Evolutionary conservation across 2,797 vertebrate species (phyloP), one percentile per base, ranked within the genome.

Genomic region (Propithecus deckenii): DNA sequence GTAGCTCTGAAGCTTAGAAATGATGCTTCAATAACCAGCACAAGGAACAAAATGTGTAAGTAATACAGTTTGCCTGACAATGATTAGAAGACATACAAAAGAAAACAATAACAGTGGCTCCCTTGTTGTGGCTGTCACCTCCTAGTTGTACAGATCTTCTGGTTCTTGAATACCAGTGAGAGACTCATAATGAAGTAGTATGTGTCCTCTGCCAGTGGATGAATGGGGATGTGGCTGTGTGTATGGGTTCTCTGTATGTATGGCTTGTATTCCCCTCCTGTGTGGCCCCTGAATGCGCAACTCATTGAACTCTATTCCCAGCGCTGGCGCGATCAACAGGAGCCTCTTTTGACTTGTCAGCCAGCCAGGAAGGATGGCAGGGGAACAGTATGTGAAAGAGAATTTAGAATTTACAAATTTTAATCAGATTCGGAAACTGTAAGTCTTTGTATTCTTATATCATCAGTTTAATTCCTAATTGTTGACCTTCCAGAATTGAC

Each of bases 131-230:
- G 63, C 59, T 50, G 25, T 97, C 81, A 88, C 88, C 75, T 91
- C 93, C 93, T 83, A 94, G 94, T 94, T 96, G 11, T 96, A 81
- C 43, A 93, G 96, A 93, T 97, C 86, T 97, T 98, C 83, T 92
- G 76, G 86, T 97, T 98, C 97, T 98, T 97, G 95, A 93, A 92
- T 96, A 97, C 91, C 94, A 94, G 92, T 65, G 0, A 97, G 97
- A 97, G 97, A 89, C 96, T 95, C 95, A 95, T 96, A 98, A 97
- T 98, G 97, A 97, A 98, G 97, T 83, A 80, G 97, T 96, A 84
- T 96, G 85, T 97, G 95, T 97, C 97, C 85, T 93, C 93, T 90
- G 95, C 92, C 89, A 23, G 52, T 55, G 94, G 95, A 98, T 90
- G 95, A 95, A 78, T 98, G 98, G 97, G 96, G 98, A 95, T 96